These are phyloP conservation scores for Eubasilissa splendida DNA, from an alignment of 2,888 invertebrate genomes.

Conservation along the genomic window DNA sequence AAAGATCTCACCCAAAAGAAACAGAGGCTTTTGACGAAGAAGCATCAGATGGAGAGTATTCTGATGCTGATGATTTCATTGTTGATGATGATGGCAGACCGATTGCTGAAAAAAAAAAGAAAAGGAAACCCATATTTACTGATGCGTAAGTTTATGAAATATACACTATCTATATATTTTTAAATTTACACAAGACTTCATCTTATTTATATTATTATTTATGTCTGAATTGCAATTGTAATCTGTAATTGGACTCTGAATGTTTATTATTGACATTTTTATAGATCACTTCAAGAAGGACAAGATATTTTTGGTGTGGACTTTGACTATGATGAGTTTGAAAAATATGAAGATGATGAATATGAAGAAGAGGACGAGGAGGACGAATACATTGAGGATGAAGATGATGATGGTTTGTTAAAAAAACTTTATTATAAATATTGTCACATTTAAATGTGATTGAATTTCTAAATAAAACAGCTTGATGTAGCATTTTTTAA, in stretches of 20 bases:
- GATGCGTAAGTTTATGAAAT: constrained; percentile 80
- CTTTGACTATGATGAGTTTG: constrained; percentile 94
- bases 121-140: constrained; percentile 85
- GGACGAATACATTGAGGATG: constrained; percentile 86
- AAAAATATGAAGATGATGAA: constrained; percentile 89
- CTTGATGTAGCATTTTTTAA: no score
- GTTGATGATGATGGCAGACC: constrained; percentile 96
- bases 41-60: constrained; percentile 84
- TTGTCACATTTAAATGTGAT: no score
- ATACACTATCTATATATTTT: constrained; percentile 5
- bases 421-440: no score
- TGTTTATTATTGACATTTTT: constrained; percentile 50
- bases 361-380: constrained; percentile 89
- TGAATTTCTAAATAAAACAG: no score
- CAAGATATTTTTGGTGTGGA: constrained; percentile 99
- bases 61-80: constrained; percentile 96
- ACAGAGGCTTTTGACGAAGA: constrained; percentile 83
- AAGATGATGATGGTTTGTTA: constrained; percentile 75
- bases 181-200: no score
- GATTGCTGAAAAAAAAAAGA: constrained; percentile 85
- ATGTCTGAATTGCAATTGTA: no score
- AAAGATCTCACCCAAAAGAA: constrained; percentile 77
- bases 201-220: no score
- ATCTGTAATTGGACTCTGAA: background rate
- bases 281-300: constrained; percentile 93